Evolutionary conservation across 2,888 invertebrate genomes (phyloP).

Genomic region (Oscheius onirici): DNA sequence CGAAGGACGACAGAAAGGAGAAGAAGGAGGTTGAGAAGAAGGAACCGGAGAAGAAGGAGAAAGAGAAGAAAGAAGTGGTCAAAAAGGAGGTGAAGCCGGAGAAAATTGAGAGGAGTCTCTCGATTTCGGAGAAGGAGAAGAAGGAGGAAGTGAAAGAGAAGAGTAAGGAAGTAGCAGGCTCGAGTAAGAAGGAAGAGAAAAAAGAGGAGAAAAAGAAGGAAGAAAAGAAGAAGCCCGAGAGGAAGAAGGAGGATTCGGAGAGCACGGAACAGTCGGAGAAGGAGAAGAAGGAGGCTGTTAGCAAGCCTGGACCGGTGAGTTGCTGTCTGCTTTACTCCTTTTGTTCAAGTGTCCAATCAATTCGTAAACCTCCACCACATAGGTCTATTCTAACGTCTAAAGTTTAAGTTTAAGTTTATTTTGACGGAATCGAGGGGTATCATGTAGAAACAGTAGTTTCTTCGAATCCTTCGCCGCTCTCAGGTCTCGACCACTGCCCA

Average conservation of each 20-base stretch:
- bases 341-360: too few relatives aligned
- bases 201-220: constrained; percentile 11
- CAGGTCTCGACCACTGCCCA: too few relatives aligned
- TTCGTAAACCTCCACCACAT: too few relatives aligned
- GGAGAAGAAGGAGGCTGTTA: constrained; percentile 10
- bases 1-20: constrained; percentile 27
- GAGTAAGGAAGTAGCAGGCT: too few relatives aligned
- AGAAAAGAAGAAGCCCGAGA: constrained; percentile 13
- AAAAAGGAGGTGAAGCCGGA: background rate
- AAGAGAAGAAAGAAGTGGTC: background rate
- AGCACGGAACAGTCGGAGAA: constrained; percentile 1
- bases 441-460: too few relatives aligned
- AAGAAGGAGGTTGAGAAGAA: constrained; percentile 24
- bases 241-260: constrained; percentile 11
- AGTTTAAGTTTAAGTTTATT: too few relatives aligned
- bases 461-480: too few relatives aligned
- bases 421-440: too few relatives aligned
- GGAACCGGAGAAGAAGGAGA: constrained; percentile 20
- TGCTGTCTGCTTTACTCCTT: too few relatives aligned
- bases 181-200: constrained; percentile 6
- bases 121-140: constrained; percentile 6
- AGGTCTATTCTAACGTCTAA: too few relatives aligned
- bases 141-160: background rate
- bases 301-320: background rate
- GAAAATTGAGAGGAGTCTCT: background rate